Evolutionary conservation across 2,797 vertebrate species (phyloP), one percentile per base, ranked within the genome.

Genomic region (Numenius phaeopus): DNA sequence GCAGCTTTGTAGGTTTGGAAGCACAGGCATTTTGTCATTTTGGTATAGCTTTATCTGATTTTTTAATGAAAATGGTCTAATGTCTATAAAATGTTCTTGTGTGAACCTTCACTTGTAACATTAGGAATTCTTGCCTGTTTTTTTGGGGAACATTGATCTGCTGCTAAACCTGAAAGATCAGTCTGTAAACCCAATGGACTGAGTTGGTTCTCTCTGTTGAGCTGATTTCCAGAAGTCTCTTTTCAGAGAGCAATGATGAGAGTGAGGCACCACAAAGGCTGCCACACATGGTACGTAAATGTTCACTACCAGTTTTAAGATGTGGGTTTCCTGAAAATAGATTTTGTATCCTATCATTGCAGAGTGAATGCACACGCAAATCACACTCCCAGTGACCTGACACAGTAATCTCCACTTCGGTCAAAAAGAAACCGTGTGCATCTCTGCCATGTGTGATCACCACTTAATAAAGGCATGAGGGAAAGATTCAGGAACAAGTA

Each of bases 401-500:
- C 27, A 42, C 14, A n/a, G 8, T 44, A 82, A 76, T 73, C 19
- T 30, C 17, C n/a, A 19, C 4, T 29, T 58, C 8, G 7, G 39
- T 30, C 20, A 70, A 52, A 85, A 85, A 72, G 46, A 61, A 6
- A 82, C 9, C 9, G 5, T 14, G 23, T 82, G 24, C 14, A 37
- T 58, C 55, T 87, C 49, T 73, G 40, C 46, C 59, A 80, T 1
- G 0, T 64, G 5, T 71, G 49, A 39, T 55, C 85, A 37, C n/a
- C 78, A 52, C 20, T 84, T 93, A 82, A 84, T 92, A 82, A 85
- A 77, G 61, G 81, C 77, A 66, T 17, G 18, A 77, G 20, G 20
- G 50, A 91, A 89, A 80, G 47, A 89, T 65, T 76, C 57, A 66
- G 70, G 55, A 85, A 86, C 66, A 96, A 95, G 81, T 88, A 81